Percentiles rank a stretch among this genome's conserved stretches.
Evolutionary conservation across 2,888 invertebrate genomes (phyloP).

Genomic region (Achlya flavicornis): DNA sequence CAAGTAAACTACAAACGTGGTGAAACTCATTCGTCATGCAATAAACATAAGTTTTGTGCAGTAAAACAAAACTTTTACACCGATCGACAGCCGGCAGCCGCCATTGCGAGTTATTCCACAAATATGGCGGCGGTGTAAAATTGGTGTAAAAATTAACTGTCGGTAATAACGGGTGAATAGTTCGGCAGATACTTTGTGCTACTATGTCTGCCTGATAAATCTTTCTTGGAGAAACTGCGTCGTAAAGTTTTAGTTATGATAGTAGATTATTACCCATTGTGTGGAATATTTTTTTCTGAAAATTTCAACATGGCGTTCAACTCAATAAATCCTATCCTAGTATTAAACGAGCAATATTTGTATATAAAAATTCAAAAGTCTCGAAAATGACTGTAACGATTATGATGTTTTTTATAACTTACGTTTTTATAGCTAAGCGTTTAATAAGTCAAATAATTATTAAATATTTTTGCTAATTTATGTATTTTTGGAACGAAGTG

Average conservation of each 20-base stretch:
- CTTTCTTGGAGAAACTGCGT: not conserved
- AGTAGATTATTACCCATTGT: not conserved
- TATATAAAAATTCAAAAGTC: no score
- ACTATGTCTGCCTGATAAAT: constrained; percentile 18
- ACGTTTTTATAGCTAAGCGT: no score
- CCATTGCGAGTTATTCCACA: constrained; percentile 31
- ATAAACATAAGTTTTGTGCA: constrained; percentile 35
- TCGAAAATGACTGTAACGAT: no score
- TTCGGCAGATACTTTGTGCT: constrained; percentile 22
- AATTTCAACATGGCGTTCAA: no score
- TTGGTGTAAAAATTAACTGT: constrained; percentile 33
- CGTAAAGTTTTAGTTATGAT: not conserved
- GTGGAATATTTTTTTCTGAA: not conserved
- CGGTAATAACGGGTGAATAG: constrained; percentile 26
- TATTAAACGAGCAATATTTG: no score
- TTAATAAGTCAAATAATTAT: no score
- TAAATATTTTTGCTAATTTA: no score
- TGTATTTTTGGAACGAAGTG: no score
- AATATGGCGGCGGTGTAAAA: constrained; percentile 32
- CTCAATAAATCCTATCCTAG: no score
- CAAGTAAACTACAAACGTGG: constrained; percentile 29
- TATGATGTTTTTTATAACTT: no score
- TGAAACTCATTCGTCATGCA: constrained; percentile 26
- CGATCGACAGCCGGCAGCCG: constrained; percentile 21
- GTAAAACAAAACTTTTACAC: constrained; percentile 34